Percentiles rank a stretch among this genome's conserved stretches.
These are phyloP conservation scores for Poecile montanus DNA, from an alignment of 2,797 vertebrate species.

Conservation along the genomic window DNA sequence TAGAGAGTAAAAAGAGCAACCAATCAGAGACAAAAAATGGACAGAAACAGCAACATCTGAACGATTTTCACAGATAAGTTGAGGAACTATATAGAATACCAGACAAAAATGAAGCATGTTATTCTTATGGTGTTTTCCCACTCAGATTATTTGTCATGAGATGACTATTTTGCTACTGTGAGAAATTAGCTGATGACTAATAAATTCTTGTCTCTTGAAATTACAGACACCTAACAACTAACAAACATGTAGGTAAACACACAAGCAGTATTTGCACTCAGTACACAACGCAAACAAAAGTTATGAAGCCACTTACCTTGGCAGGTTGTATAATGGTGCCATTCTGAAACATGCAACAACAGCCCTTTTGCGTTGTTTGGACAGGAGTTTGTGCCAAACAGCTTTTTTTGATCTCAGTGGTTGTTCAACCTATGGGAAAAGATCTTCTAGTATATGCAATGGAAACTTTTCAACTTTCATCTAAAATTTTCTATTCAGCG, in stretches of 20 bases:
- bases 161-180: neutral
- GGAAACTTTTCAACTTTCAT: neutral
- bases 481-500: neutral
- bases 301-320: constrained; percentile 81
- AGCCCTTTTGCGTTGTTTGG: constrained; percentile 96
- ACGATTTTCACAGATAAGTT: neutral
- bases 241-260: neutral
- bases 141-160: neutral
- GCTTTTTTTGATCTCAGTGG: constrained; percentile 97
- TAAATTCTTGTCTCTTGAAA: neutral
- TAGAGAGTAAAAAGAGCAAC: neutral
- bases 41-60: neutral
- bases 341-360: constrained; percentile 99
- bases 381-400: constrained; percentile 97
- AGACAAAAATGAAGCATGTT: neutral
- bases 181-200: neutral
- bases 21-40: neutral
- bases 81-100: neutral
- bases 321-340: constrained; percentile 97
- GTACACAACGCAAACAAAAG: neutral
- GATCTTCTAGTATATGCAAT: neutral
- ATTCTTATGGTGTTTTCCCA: neutral
- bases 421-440: constrained; percentile 90
- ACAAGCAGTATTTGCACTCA: neutral
- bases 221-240: neutral